Evolutionary conservation across 2,797 vertebrate genomes (phyloP), one percentile per base, ranked within the genome.

Genomic region (Amblyraja radiata): DNA sequence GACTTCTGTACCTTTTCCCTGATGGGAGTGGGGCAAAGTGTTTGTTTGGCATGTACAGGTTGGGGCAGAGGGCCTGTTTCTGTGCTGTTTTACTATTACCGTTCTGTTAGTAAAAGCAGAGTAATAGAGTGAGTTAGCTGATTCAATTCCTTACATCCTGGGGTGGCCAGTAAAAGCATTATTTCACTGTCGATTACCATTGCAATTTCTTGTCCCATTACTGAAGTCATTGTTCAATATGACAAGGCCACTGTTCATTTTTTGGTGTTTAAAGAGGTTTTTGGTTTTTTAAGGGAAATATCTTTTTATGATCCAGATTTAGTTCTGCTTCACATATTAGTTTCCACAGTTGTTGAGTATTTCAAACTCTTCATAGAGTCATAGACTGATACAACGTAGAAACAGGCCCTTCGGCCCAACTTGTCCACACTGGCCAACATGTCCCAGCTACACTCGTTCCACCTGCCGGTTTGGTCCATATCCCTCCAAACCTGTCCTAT

Each of bases 141-240:
- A 92, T 73, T 74, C 76, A 46, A 92, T 92, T 92, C 9, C 6
- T 46, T 76, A 9, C 28, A 58, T 92, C 36, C 90, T 16, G 58
- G 46, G 25, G 25, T 73, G 71, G 2, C 23, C 36, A 2, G 25
- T 58, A 74, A 71, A 46, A 28, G 32, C 88, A 54, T 54, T 32
- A 76, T 36, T 46, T 76, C 71, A 46, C 5, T 8, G 46, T 54
- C 7, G 68, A 23, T 39, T 74, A 73, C 68, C 32, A 90, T 58
- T 54, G 68, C 23, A 54, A 92, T 92, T 92, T 92, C 46, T 58
- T 54, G 73, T 76, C 73, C 39, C 39, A 92, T 76, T 92, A 92
- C 11, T 25, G 36, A 76, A 54, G 25, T 65, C 9, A 21, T 23
- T 16, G 23, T 74, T 92, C 39, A 54, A 13, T 1, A 6, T 58